Evolutionary conservation across 35 echinoderm and acorn worm species (phyloP), one percentile per base, ranked within the genome.

Genomic region (Lytechinus pictus): DNA sequence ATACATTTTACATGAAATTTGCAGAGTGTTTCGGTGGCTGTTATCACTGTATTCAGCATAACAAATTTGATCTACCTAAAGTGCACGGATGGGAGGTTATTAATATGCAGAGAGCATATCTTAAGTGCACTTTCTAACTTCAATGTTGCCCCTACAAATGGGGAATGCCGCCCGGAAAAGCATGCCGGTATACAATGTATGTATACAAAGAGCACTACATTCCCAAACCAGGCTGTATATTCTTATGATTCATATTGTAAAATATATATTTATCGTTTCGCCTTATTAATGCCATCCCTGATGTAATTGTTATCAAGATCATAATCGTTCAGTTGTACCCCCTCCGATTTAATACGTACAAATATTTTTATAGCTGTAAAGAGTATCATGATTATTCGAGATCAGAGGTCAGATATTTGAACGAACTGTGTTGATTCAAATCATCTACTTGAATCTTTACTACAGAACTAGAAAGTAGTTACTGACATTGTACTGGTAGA

Each of bases 31-130:
- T 79, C 66, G 66, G 66, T 79, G 66, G 66, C 66, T 79, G 66
- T 79, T 79, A 79, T 79, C 66, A 79, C 66, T 79, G 66, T 79
- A 79, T 79, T 79, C 66, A 79, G 66, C 66, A 79, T 79, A 79
- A 79, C 66, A 24, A 79, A 79, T 79, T 16, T 79, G 66, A 79
- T 79, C 66, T 79, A 79, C 6, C 19, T 79, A 79, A 79, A 79
- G 66, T 79, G 66, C 66, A 79, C 21, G n/a, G 66, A 79, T 79
- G 66, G 66, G 66, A 79, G 21, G 66, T 24, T 79, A 79, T 79
- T 79, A 79, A 79, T 79, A 79, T 79, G 66, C 66, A 79, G 66
- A 79, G 19, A 79, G 66, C 66, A 79, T 16, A 79, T 79, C 66
- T 79, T 79, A 16, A 79, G 66, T 79, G 66, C 66, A 79, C 66